Evolutionary conservation across 1,140 invertebrate species (phyloP).

Genomic region (Micrasema minimum): DNA sequence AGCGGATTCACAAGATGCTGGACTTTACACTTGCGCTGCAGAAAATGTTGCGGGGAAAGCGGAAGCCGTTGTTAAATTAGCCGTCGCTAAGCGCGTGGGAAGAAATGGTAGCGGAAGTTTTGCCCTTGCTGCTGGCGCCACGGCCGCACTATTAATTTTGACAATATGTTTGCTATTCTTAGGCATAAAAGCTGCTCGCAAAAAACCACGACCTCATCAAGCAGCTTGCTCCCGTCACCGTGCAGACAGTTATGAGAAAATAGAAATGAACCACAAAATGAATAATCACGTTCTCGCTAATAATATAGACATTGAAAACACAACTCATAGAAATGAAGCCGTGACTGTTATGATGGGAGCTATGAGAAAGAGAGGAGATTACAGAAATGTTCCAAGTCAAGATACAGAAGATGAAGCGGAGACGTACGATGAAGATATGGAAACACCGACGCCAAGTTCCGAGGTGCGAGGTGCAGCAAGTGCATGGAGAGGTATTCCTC

Average conservation of each 20-base stretch:
- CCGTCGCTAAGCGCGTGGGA: constrained; percentile 71
- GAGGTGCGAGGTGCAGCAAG: constrained; percentile 50
- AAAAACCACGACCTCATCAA: constrained; percentile 61
- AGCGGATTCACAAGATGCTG: constrained; percentile 76
- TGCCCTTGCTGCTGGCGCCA: constrained; percentile 66
- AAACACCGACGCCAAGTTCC: constrained; percentile 59
- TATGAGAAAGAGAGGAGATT: constrained; percentile 72
- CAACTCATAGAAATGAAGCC: constrained; percentile 60
- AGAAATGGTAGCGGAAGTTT: constrained; percentile 69
- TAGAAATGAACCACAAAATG: constrained; percentile 74
- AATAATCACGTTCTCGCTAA: constrained; percentile 46
- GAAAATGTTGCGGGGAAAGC: constrained; percentile 81
- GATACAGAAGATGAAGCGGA: constrained; percentile 73
- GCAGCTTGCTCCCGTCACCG: constrained; percentile 70
- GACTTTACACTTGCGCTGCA: constrained; percentile 78
- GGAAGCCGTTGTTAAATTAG: constrained; percentile 76
- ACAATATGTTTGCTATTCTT: constrained; percentile 56
- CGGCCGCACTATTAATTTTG: constrained; percentile 62
- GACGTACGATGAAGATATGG: constrained; percentile 60
- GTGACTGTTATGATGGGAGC: constrained; percentile 50
- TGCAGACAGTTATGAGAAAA: constrained; percentile 79
- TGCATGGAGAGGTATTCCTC: constrained; percentile 24
- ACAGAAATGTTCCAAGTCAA: constrained; percentile 74
- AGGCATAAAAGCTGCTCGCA: constrained; percentile 40
- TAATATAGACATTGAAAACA: constrained; percentile 57